phyloP scores from a whole-genome alignment of 2,797 vertebrate genomes.

The Hypotaenidia okinawae region DNA sequence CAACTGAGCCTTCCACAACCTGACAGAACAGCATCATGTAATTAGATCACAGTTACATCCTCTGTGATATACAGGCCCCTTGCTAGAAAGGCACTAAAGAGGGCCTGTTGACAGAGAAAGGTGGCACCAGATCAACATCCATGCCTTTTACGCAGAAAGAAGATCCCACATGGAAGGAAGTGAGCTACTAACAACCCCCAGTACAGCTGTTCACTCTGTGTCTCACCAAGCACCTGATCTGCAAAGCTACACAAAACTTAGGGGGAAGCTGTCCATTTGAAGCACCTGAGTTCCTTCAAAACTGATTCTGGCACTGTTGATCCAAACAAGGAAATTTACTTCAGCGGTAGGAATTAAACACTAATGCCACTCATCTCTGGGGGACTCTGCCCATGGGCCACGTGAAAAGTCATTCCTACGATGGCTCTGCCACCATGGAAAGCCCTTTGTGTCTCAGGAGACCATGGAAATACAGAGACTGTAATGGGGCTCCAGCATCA shows the following conservation, averaged over 20 bases:
- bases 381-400: neutral
- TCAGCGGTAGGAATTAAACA: neutral
- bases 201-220: neutral
- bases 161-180: neutral
- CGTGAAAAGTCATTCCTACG: neutral
- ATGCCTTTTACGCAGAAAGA: neutral
- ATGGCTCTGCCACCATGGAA: neutral
- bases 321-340: neutral
- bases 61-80: neutral
- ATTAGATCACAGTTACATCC: neutral
- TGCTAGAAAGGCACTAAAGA: neutral
- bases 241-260: neutral
- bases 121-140: neutral
- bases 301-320: neutral
- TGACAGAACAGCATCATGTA: neutral
- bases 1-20: neutral
- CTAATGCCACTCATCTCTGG: neutral
- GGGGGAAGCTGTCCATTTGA: neutral
- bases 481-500: neutral
- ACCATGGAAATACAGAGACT: neutral
- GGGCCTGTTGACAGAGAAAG: fast-evolving
- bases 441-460: neutral
- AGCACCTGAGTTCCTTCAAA: neutral
- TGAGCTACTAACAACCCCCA: neutral
- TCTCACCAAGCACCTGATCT: neutral